Percentiles rank a stretch among this genome's conserved stretches.
phyloP scores from a whole-genome alignment of 2,113 vertebrate species.

The Hoplias malabaricus region DNA sequence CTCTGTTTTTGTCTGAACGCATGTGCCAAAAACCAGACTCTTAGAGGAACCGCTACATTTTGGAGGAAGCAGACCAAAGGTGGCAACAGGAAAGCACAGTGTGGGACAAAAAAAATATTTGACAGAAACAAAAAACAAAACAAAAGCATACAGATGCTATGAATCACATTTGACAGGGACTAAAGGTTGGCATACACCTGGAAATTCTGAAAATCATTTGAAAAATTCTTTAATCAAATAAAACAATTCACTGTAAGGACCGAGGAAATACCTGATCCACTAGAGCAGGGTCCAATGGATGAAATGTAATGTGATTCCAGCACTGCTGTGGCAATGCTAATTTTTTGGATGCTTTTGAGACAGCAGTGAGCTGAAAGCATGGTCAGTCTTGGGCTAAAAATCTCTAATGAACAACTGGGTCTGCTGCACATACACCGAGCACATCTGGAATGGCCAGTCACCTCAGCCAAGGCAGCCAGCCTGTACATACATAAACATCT shows the following conservation, averaged over 20 bases:
- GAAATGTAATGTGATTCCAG: slow-evolving; percentile 23
- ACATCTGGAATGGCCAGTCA: slow-evolving; percentile 27
- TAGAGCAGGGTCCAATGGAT: slow-evolving; percentile 22
- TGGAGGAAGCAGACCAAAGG: slow-evolving; percentile 25
- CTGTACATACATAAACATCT: slow-evolving; percentile 21
- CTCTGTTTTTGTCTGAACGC: not conserved
- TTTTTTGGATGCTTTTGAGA: not conserved
- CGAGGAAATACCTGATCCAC: slow-evolving; percentile 23
- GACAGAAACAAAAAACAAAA: slow-evolving; percentile 26
- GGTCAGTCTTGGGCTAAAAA: not conserved
- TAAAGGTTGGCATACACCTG: not conserved
- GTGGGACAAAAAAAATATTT: slow-evolving; percentile 1
- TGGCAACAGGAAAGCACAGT: slow-evolving; percentile 15
- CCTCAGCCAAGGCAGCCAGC: slow-evolving; percentile 11
- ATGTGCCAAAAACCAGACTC: not conserved
- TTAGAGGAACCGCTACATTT: slow-evolving; percentile 2
- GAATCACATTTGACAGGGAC: slow-evolving; percentile 25
- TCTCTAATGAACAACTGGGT: slow-evolving; percentile 40
- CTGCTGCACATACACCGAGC: not conserved
- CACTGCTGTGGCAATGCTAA: not conserved
- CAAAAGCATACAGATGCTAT: slow-evolving; percentile 21
- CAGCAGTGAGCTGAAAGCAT: not conserved
- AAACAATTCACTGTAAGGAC: slow-evolving; percentile 13
- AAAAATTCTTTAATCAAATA: not conserved
- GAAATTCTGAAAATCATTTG: not conserved